Evolutionary conservation across 2,797 vertebrate genomes (phyloP).

Genomic region (Artibeus lituratus): DNA sequence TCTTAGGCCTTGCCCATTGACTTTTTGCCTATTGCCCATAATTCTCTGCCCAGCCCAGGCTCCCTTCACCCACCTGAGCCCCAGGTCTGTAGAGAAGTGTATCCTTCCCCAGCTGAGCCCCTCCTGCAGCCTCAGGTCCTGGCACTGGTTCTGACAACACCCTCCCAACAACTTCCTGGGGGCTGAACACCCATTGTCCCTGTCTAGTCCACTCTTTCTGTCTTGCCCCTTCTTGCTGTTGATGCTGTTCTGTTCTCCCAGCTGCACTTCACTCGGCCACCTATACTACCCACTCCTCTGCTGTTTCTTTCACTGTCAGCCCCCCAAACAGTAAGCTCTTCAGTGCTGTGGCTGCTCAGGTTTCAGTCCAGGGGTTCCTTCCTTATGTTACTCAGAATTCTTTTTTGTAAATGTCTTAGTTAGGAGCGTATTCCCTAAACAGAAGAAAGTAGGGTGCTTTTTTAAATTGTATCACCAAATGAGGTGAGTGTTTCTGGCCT

Average conservation of each 20-base stretch:
- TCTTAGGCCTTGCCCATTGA: no score
- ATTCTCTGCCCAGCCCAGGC: not conserved
- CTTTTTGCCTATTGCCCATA: no score
- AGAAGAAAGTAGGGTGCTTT: no score
- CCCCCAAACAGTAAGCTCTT: not conserved
- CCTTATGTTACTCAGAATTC: not conserved
- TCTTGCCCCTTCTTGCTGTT: rapidly evolving
- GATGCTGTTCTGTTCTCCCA: not conserved
- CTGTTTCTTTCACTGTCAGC: not conserved
- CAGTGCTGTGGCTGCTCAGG: not conserved
- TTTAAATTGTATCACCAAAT: no score
- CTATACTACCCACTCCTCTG: not conserved
- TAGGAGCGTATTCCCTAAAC: no score
- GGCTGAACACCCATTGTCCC: not conserved
- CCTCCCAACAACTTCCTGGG: not conserved
- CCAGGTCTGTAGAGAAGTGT: not conserved
- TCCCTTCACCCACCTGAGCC: not conserved
- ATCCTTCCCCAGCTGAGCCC: not conserved
- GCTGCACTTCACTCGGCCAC: no score
- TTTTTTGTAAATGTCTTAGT: no score
- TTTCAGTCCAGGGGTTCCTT: not conserved
- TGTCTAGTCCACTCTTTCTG: not conserved
- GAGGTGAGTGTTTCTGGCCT: no score
- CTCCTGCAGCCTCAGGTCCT: not conserved
- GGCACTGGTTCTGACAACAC: not conserved